Percentiles rank a stretch among this genome's conserved stretches.
These are phyloP conservation scores for Vesta saturnalis DNA, from an alignment of 2,888 invertebrate genomes.

Conservation along the genomic window DNA sequence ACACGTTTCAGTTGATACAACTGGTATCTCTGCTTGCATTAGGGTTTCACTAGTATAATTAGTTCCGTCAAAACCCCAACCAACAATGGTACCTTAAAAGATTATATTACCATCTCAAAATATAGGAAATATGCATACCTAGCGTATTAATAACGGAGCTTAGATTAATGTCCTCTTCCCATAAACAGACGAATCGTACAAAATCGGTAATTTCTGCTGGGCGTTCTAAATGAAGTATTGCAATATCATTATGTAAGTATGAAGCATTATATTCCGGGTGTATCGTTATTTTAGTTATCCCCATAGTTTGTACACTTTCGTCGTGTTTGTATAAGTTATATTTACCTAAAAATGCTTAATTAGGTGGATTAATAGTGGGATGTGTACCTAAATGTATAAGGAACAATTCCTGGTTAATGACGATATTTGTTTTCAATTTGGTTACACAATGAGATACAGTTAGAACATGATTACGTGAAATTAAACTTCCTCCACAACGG, in stretches of 20 bases:
- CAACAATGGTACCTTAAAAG: conserved; percentile 54
- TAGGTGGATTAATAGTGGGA: conserved; percentile 9
- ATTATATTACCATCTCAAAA: background rate
- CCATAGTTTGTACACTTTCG: conserved; percentile 62
- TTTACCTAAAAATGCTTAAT: conserved; percentile 48
- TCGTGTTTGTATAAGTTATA: conserved; percentile 59
- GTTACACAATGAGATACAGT: conserved; percentile 76
- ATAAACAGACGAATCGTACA: conserved; percentile 70
- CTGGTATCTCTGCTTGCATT: conserved; percentile 69
- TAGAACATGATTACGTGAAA: conserved; percentile 66
- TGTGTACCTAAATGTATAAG: conserved; percentile 58
- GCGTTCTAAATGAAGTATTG: conserved; percentile 65
- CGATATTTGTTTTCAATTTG: conserved; percentile 48
- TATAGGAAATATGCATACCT: conserved; percentile 20
- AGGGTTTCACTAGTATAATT: conserved; percentile 67
- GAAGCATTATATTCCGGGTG: conserved; percentile 60
- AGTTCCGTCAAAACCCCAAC: conserved; percentile 67
- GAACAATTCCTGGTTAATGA: conserved; percentile 54
- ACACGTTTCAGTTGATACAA: conserved; percentile 69
- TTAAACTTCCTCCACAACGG: conserved; percentile 73
- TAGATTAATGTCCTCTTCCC: conserved; percentile 55
- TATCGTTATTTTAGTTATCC: conserved; percentile 57
- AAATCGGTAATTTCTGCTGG: conserved; percentile 63
- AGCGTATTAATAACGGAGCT: conserved; percentile 26
- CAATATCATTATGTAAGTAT: conserved; percentile 64